Percentiles rank a stretch among this genome's conserved stretches.
Conservation (phyloP, 2,797 vertebrate species). For the Dicrostonyx torquatus region DNA sequence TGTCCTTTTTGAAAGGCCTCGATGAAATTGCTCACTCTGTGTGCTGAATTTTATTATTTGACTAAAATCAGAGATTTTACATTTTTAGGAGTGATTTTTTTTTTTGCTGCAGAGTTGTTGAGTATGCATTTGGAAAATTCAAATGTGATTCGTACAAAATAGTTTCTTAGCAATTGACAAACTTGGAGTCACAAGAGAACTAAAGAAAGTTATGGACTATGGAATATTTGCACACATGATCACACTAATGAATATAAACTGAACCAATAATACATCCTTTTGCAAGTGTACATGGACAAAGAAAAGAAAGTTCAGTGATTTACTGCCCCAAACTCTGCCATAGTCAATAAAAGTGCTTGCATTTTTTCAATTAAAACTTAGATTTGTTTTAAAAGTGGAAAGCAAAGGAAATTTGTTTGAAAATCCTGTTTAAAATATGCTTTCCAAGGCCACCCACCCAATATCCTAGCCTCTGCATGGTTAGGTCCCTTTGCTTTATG, state of each 20-base stretch:
- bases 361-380: conserved; percentile 64
- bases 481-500: conserved; percentile 65
- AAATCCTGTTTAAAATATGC: conserved; percentile 43
- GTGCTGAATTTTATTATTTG: not conserved
- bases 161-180: not conserved
- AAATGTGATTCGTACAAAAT: not conserved
- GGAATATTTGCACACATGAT: not conserved
- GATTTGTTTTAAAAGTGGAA: conserved; percentile 51
- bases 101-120: not conserved
- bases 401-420: conserved; percentile 57
- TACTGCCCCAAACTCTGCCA: not conserved
- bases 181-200: not conserved
- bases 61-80: not conserved
- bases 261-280: not conserved
- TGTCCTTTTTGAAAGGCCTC: not conserved
- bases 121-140: not conserved
- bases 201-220: not conserved
- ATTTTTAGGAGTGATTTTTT: not conserved
- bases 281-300: not conserved
- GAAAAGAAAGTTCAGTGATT: not conserved
- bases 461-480: conserved; percentile 59
- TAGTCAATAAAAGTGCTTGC: not conserved
- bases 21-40: not conserved
- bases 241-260: not conserved
- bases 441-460: conserved; percentile 70